Base-by-base conservation (phyloP, 2,888 invertebrate genomes). In the Drosophila yooni region DNA sequence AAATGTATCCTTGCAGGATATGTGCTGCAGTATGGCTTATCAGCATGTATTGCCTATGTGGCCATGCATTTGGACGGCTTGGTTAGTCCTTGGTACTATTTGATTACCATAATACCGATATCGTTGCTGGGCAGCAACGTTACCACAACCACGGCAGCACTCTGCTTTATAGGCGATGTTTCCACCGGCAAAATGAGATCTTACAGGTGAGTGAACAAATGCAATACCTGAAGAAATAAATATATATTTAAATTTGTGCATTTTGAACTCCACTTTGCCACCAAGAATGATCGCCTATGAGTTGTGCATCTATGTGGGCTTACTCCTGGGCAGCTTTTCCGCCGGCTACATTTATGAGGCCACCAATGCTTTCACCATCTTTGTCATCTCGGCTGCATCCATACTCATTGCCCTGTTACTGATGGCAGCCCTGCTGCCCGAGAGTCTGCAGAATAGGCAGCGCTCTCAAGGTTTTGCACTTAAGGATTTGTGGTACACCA, bases 141-240 rank as follows among this genome's bases (percentile, higher is more conserved):
- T 1, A 94, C 95, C 8, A 92, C 95, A 64, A 94, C 95, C 57
- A 95, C 95, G 61, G 95, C 94, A 10, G 93, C 94, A 0, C 94
- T 94, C 82, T 95, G 95, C 80, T 96, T 95, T 76, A 93, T 96
- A 64, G 94, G 95, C 53, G 96, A 96, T 91, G 94, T 95, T 36
- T 94, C 95, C 1, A 92, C 94, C 1, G 93, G 94, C 15, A 93
- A 94, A 48, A 94, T 94, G 79, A 93, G 96, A 91, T 95, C 96
- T 70, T 92, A 95, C 83, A 94, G 95, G 95, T 95, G 52, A 57
- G 61, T 34, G 11, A 0, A 18, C 0, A 8, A 29, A 13, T 15
- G 1, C 2, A 6, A 25, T 1, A 5, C 2, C 2, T 25, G 1
- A 25, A 15, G 1, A 25, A 46, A 8, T 25, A 46, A 46, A 46